Conservation (phyloP, 2,797 vertebrate species). For the Intellagama lesueurii region DNA sequence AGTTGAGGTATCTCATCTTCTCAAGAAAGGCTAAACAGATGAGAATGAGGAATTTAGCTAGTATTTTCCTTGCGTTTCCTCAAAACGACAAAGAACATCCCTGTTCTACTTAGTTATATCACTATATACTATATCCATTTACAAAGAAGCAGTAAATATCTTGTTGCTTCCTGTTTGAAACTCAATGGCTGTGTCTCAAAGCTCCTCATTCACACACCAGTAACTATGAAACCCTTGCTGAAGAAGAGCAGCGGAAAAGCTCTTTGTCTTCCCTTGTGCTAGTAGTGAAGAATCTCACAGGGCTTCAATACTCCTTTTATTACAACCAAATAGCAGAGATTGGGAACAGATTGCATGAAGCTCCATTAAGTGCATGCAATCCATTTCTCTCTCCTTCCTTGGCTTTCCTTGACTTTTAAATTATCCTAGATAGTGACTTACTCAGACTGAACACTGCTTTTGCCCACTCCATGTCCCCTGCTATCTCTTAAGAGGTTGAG, state of each 20-base stretch:
- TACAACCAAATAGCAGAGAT: too few relatives aligned
- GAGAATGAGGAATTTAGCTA: too few relatives aligned
- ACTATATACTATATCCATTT: background rate
- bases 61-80: too few relatives aligned
- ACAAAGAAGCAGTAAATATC: too few relatives aligned
- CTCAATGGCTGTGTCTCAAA: background rate
- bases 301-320: background rate
- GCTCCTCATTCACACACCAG: background rate
- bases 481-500: background rate
- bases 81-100: background rate
- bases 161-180: too few relatives aligned
- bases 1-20: too few relatives aligned
- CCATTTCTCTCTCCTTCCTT: background rate
- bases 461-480: background rate
- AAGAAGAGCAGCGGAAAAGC: background rate
- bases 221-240: background rate
- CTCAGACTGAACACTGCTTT: background rate
- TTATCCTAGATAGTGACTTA: slow-evolving; percentile 11
- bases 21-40: too few relatives aligned
- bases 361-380: background rate
- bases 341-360: background rate
- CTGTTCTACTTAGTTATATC: background rate
- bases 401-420: slow-evolving; percentile 3
- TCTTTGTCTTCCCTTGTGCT: too few relatives aligned
- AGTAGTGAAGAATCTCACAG: too few relatives aligned